Percentiles rank a stretch among this genome's conserved stretches.
Conservation (phyloP, 2,113 vertebrate species). For the Mirounga angustirostris region DNA sequence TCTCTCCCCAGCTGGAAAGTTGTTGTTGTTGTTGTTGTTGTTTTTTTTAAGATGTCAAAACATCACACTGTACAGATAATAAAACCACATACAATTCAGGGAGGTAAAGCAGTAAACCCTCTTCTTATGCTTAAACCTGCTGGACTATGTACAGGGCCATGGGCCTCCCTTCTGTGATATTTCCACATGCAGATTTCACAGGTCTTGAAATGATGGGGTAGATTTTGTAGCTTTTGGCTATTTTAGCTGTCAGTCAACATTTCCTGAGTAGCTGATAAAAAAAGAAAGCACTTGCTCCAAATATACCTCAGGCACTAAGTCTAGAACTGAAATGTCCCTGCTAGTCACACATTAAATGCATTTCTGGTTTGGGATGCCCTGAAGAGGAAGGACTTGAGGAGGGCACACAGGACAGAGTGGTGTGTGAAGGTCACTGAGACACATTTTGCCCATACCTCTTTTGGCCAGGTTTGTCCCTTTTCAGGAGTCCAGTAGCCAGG, state of each 20-base stretch:
- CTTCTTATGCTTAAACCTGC: neutral
- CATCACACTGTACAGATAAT: neutral
- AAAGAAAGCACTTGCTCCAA: neutral
- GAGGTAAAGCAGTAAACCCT: neutral
- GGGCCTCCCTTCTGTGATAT: neutral
- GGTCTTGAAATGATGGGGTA: neutral
- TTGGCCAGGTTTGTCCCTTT: neutral
- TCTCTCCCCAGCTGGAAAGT: neutral
- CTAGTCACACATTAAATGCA: neutral
- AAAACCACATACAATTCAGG: neutral
- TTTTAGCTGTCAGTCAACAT: neutral
- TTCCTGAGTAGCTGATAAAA: neutral
- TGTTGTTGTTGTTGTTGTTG: neutral
- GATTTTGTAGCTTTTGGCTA: neutral
- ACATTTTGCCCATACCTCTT: neutral
- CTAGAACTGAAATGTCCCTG: neutral
- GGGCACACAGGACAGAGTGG: neutral
- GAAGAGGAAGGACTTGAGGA: neutral
- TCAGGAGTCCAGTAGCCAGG: neutral
- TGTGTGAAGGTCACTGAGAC: rapidly evolving
- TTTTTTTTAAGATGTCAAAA: neutral
- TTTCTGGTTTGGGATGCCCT: neutral
- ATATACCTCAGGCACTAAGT: neutral
- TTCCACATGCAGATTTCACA: neutral
- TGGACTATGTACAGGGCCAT: neutral